Conservation (phyloP, 1,140 invertebrate genomes). For the Lerema accius region DNA sequence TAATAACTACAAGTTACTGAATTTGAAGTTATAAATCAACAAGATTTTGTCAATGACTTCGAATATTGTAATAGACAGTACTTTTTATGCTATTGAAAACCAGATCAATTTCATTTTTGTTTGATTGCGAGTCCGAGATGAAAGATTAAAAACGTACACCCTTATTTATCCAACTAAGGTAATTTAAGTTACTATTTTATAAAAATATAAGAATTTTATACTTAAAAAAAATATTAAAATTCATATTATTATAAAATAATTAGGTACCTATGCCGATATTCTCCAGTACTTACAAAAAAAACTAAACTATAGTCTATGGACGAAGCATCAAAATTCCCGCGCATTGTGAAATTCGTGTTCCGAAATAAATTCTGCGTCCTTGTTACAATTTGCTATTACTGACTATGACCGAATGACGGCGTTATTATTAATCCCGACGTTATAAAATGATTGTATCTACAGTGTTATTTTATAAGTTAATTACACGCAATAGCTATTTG, state of each 20-base stretch:
- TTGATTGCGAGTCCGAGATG: too few relatives aligned
- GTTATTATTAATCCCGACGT: neutral
- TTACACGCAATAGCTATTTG: neutral
- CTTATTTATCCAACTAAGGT: too few relatives aligned
- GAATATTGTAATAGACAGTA: conserved; percentile 24
- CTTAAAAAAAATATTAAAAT: too few relatives aligned
- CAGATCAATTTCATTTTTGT: too few relatives aligned
- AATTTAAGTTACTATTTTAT: too few relatives aligned
- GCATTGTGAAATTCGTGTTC: conserved; percentile 52
- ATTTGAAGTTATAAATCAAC: neutral
- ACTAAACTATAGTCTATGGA: too few relatives aligned
- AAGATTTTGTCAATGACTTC: conserved; percentile 3
- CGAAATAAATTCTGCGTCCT: conserved; percentile 61
- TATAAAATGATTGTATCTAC: neutral
- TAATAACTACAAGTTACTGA: neutral
- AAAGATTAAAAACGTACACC: too few relatives aligned
- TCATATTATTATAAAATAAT: too few relatives aligned
- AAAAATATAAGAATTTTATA: too few relatives aligned
- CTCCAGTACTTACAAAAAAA: too few relatives aligned
- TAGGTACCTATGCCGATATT: too few relatives aligned
- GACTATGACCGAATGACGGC: conserved; percentile 1
- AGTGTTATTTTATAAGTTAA: neutral
- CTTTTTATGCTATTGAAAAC: too few relatives aligned
- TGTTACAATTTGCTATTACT: conserved; percentile 30
- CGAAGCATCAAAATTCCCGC: conserved; percentile 57